Evolutionary conservation across 2,113 vertebrate species (phyloP).

Genomic region (Sceloporus undulatus): DNA sequence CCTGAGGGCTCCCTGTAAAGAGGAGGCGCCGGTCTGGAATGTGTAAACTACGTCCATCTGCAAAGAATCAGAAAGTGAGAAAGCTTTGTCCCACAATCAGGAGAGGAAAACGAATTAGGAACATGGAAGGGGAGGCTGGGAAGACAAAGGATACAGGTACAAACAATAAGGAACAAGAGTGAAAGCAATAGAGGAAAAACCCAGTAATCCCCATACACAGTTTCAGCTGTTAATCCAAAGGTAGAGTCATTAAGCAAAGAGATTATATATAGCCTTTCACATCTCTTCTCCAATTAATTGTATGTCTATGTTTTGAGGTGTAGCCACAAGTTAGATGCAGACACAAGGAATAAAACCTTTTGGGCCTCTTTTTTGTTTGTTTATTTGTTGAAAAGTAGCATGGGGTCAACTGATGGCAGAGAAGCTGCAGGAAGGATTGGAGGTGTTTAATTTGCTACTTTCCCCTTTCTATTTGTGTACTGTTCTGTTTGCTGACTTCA

Average conservation of each 20-base stretch:
- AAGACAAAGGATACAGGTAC: conserved; percentile 46
- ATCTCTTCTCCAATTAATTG: background rate
- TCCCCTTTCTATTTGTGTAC: background rate
- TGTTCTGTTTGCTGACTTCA: background rate
- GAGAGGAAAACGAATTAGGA: conserved; percentile 47
- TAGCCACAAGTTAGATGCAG: background rate
- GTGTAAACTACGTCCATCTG: conserved; percentile 99
- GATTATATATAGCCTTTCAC: background rate
- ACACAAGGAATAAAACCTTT: background rate
- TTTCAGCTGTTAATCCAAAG: conserved; percentile 36
- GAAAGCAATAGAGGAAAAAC: conserved; percentile 9
- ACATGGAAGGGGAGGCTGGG: conserved; percentile 34
- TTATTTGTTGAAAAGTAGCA: background rate
- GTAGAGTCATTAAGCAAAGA: conserved; percentile 30
- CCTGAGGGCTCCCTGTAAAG: conserved; percentile 93
- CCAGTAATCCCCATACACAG: conserved; percentile 22
- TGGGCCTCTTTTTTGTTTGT: background rate
- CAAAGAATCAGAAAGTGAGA: conserved; percentile 92
- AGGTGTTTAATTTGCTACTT: background rate
- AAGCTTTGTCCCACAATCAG: conserved; percentile 74
- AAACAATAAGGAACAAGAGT: conserved; percentile 59
- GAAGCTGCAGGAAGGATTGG: background rate
- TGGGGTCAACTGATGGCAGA: background rate
- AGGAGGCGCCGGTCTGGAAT: conserved; percentile 97
- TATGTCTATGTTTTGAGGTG: accelerated